A percentile compares a stretch with the other conserved stretches of the same genome.
Conservation (phyloP, 2,888 invertebrate genomes). For the Cephus sareptanus region DNA sequence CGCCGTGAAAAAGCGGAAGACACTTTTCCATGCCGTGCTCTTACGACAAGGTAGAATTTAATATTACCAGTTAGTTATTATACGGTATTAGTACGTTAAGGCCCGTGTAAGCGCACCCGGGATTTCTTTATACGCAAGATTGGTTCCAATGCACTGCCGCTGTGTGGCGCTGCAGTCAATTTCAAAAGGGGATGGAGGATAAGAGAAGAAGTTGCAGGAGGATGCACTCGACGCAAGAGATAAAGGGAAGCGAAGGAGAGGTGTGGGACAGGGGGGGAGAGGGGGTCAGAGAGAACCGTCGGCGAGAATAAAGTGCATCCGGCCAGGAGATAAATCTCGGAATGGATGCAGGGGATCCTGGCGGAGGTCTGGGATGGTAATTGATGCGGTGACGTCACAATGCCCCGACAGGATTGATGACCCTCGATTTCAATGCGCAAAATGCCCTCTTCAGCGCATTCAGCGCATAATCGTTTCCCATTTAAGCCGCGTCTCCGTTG, state of each 20-base stretch:
- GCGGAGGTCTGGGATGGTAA: background rate
- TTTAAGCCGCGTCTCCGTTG: slow-evolving; percentile 22
- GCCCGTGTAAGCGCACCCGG: background rate
- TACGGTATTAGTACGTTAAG: background rate
- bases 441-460: slow-evolving; percentile 31
- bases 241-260: background rate
- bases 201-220: background rate
- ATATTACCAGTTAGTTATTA: no score
- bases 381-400: slow-evolving; percentile 1
- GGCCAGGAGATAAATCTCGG: slow-evolving; percentile 5
- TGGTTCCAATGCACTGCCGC: background rate
- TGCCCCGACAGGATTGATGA: slow-evolving; percentile 36
- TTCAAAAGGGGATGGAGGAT: background rate
- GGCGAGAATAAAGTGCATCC: slow-evolving; percentile 4
- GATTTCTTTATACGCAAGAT: background rate
- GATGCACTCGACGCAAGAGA: background rate
- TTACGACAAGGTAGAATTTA: background rate
- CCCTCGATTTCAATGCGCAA: slow-evolving; percentile 39
- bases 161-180: background rate
- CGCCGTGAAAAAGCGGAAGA: background rate
- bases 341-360: slow-evolving; percentile 6
- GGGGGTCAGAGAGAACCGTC: background rate
- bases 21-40: background rate
- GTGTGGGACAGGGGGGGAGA: no score
- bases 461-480: slow-evolving; percentile 34